Conservation (phyloP, 2,113 vertebrate genomes). For the Brachyistius frenatus region DNA sequence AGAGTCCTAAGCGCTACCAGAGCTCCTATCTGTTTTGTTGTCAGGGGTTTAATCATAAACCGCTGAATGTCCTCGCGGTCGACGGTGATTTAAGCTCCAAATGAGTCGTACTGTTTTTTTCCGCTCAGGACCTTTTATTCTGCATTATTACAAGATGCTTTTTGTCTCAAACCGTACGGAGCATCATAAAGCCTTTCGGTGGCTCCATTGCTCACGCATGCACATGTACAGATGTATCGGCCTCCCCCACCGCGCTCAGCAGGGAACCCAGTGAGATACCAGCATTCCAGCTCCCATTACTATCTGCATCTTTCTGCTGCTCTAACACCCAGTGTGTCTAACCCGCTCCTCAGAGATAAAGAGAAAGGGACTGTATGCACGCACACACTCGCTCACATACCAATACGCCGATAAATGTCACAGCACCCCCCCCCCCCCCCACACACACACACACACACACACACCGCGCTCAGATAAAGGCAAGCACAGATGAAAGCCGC, state of each 20-base stretch:
- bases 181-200: background rate
- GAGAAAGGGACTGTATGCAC: slow-evolving; percentile 43
- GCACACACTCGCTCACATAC: slow-evolving; percentile 43
- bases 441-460: too few species aligned
- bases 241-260: slow-evolving; percentile 9
- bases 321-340: slow-evolving; percentile 61
- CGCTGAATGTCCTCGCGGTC: slow-evolving; percentile 23
- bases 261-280: slow-evolving; percentile 35
- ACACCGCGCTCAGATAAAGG: slow-evolving; percentile 69
- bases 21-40: slow-evolving; percentile 54
- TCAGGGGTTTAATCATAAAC: slow-evolving; percentile 64
- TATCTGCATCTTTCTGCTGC: slow-evolving; percentile 64
- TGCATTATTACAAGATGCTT: background rate
- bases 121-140: background rate
- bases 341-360: slow-evolving; percentile 62
- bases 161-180: slow-evolving; percentile 3
- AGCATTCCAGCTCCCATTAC: slow-evolving; percentile 44
- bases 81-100: slow-evolving; percentile 31
- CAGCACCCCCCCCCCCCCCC: slow-evolving; percentile 59
- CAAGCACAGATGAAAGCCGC: slow-evolving; percentile 77
- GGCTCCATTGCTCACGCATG: slow-evolving; percentile 15
- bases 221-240: slow-evolving; percentile 20
- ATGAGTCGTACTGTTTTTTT: slow-evolving; percentile 12
- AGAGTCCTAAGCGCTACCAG: slow-evolving; percentile 70
- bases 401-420: slow-evolving; percentile 78